Evolutionary conservation across 1,140 invertebrate species (phyloP).

Genomic region (Aphelenchoides fujianensis): DNA sequence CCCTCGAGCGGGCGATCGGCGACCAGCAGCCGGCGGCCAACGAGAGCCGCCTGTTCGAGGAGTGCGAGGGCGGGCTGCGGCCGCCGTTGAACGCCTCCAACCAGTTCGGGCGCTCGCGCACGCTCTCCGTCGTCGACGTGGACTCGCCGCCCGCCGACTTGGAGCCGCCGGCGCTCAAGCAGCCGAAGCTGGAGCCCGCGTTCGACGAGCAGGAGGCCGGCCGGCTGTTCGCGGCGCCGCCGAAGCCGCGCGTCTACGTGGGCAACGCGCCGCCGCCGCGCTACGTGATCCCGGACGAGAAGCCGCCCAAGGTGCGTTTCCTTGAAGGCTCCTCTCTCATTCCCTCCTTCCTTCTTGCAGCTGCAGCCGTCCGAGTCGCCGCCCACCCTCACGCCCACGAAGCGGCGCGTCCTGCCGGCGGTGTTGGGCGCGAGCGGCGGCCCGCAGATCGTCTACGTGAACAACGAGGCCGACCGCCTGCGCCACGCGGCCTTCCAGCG

Average conservation of each 20-base stretch:
- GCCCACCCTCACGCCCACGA: background rate
- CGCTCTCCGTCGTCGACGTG: background rate
- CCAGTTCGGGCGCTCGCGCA: constrained; percentile 7
- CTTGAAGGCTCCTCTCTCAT: background rate
- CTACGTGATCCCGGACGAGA: background rate
- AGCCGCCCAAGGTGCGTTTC: constrained; percentile 4
- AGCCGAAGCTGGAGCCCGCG: background rate
- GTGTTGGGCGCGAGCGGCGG: background rate
- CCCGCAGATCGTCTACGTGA: constrained; percentile 1
- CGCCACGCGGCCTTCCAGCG: background rate
- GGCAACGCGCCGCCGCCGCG: background rate
- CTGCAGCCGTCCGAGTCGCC: background rate
- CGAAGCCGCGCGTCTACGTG: background rate
- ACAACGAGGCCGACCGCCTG: background rate
- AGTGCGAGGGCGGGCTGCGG: background rate
- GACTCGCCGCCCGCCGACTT: background rate
- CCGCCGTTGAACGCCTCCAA: constrained; percentile 1
- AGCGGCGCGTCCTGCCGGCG: background rate
- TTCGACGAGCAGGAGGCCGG: background rate
- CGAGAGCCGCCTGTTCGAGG: background rate
- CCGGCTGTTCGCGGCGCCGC: background rate
- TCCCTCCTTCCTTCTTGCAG: background rate
- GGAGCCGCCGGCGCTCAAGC: background rate
- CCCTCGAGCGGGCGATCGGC: background rate
- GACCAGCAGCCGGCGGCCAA: background rate